Base-by-base conservation (phyloP, 1,140 invertebrate genomes). In the Macrostomum lignano region DNA sequence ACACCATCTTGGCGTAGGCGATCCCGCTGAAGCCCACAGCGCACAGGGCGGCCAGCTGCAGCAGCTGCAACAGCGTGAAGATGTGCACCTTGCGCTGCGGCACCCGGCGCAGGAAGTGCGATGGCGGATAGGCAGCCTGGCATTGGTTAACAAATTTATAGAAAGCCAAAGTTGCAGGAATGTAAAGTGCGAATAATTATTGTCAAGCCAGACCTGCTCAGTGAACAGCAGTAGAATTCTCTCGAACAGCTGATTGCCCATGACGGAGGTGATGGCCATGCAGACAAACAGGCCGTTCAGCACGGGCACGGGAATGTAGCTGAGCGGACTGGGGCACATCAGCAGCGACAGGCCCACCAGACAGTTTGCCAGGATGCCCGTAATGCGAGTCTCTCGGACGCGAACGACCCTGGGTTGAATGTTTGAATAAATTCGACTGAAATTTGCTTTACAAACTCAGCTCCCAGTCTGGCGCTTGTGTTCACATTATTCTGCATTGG, bases 221-320 rank as follows among this genome's bases (percentile, higher is more conserved):
- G 66, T 69, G 40, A 70, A 65, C 14, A 69, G 52, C 7, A 69
- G 52, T 15, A 64, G 56, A n/a, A 69, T 61, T 36, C 67, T 49
- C 43, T 69, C 68, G 47, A 69, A 69, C 58, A 70, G 64, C 46
- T 70, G 67, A 47, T 68, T 70, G 20, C 66, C 66, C 41, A 61
- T 63, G 25, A 69, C 55, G 19, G 66, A 65, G 5, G 66, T 69
- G 33, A 70, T 55, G 14, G 67, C 67, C 52, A 70, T 65, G 43
- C 68, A 69, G 19, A 69, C 58, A 47, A 70, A 69, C n/a, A 70
- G 54, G n/a, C 67, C 67, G 44, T 69, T 63, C 3, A 69, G 57
- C 14, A 69, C 67, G 4, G 68, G 61, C 3, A 61, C 62, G 30
- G 67, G 67, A 36, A 70, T 69, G 46, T 65, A 67, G 20, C 53